phyloP scores from a whole-genome alignment of 1,140 invertebrate species.

The Caenorhabditis inopinata region DNA sequence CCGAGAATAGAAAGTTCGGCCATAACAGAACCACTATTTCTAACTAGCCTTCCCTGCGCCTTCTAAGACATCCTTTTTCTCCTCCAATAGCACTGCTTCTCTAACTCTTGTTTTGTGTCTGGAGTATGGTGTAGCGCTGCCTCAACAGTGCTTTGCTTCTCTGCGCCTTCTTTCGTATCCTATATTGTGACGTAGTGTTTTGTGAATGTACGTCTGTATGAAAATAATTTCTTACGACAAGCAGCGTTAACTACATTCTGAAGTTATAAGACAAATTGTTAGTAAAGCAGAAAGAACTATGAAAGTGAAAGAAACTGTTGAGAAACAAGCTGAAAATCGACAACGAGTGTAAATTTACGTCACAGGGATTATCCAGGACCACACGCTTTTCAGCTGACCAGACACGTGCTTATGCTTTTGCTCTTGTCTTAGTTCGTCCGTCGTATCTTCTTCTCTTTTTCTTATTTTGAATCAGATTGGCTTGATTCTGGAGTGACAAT shows the following conservation, averaged over 20 bases:
- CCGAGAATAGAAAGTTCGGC: background rate
- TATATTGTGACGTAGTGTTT: slow-evolving; percentile 14
- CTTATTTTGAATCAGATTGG: background rate
- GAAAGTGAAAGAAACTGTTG: background rate
- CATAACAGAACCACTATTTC: background rate
- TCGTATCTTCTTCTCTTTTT: background rate
- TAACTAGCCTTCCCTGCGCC: background rate
- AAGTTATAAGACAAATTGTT: background rate
- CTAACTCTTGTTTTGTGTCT: background rate
- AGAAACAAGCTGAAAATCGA: background rate
- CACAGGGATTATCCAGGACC: too few relatives aligned
- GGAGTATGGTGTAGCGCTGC: background rate
- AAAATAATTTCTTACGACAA: background rate
- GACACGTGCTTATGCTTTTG: background rate
- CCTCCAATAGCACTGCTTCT: background rate
- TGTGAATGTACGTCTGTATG: background rate
- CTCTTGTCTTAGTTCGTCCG: background rate
- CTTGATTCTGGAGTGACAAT: slow-evolving; percentile 11
- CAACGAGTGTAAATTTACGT: background rate
- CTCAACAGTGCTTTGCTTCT: background rate
- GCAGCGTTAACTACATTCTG: too few relatives aligned
- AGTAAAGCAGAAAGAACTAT: background rate
- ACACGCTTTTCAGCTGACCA: background rate
- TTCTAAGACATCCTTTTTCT: background rate
- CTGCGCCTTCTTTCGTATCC: background rate